Evolutionary conservation across 2,888 invertebrate genomes (phyloP), one percentile per base, ranked within the genome.

Genomic region (Mactromeris polynyma): DNA sequence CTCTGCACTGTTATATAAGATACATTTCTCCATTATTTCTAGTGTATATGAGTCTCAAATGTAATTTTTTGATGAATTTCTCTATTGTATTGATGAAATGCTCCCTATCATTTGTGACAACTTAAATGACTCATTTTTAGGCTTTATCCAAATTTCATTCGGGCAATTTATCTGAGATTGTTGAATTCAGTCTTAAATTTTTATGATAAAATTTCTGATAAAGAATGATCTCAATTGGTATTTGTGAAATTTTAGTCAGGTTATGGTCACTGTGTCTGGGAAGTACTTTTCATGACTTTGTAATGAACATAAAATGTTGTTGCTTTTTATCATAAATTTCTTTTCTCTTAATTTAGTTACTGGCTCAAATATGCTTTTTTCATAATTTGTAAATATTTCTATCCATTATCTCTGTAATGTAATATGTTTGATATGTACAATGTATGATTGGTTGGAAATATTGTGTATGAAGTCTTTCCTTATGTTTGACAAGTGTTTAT

Each of bases 301-400:
- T 46, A 46, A 9, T 46, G 11, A 17, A 46, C 46, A 46, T 46
- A 17, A 46, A 46, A 17, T 46, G 46, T 46, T 42, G 42, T 42
- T 46, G 46, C 17, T 46, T 46, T 46, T 46, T 17, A 46, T 46
- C 46, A 46, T 46, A 17, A 17, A 46, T 46, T 46, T 17, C 11
- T 46, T 46, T 26, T 4, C 9, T 64, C 26, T 4, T 7, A 26
- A n/a, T 64, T 64, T 64, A 26, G 58, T 64, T 64, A 26, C 58
- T n/a, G 26, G 26, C 58, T 26, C 26, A 46, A 46, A 46, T 26
- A 26, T 64, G n/a, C 26, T 64, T 26, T 64, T 64, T 64, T 64
- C 58, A 64, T 64, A 26, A 64, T 26, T 64, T 64, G 58, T 64
- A 64, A 64, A 64, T 64, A 64, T 64, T 64, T n/a, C 26, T n/a